A percentile compares a stretch with the other conserved stretches of the same genome.
Evolutionary conservation across 2,888 invertebrate genomes (phyloP).

Genomic region (Notodonta ziczac): DNA sequence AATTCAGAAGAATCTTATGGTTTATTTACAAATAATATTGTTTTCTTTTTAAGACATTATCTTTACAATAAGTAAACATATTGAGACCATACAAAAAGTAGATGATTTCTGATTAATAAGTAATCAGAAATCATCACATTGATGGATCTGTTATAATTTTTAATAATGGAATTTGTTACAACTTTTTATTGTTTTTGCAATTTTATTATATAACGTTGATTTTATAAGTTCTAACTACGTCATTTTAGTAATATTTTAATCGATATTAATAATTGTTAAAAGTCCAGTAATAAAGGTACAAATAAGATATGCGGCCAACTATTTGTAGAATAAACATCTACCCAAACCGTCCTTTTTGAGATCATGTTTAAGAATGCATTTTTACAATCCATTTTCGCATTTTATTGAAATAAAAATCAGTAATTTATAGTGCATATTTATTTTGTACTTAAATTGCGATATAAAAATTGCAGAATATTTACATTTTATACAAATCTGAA

Average conservation of each 20-base stretch:
- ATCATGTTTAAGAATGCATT: constrained; percentile 51
- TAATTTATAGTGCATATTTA: constrained; percentile 29
- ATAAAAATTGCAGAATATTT: constrained; percentile 45
- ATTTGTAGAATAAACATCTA: constrained; percentile 41
- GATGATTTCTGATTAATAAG: too few relatives aligned
- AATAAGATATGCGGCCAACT: constrained; percentile 52
- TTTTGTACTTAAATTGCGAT: constrained; percentile 51
- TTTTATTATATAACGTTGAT: neutral
- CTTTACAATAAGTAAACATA: too few relatives aligned
- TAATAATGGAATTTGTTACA: neutral
- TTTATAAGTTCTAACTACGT: neutral
- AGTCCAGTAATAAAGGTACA: constrained; percentile 22
- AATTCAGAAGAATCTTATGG: too few relatives aligned
- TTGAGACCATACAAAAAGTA: too few relatives aligned
- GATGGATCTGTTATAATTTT: neutral
- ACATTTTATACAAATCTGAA: constrained; percentile 39
- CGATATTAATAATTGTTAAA: neutral
- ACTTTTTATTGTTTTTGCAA: neutral
- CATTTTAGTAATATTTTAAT: neutral
- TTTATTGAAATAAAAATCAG: constrained; percentile 21
- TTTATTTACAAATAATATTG: too few relatives aligned
- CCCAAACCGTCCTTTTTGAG: constrained; percentile 42
- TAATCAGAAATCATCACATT: too few relatives aligned
- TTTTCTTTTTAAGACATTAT: too few relatives aligned
- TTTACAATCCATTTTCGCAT: constrained; percentile 6